These are phyloP conservation scores for Rhinolophus sinicus DNA, from an alignment of 2,113 vertebrate genomes.

Conservation along the genomic window DNA sequence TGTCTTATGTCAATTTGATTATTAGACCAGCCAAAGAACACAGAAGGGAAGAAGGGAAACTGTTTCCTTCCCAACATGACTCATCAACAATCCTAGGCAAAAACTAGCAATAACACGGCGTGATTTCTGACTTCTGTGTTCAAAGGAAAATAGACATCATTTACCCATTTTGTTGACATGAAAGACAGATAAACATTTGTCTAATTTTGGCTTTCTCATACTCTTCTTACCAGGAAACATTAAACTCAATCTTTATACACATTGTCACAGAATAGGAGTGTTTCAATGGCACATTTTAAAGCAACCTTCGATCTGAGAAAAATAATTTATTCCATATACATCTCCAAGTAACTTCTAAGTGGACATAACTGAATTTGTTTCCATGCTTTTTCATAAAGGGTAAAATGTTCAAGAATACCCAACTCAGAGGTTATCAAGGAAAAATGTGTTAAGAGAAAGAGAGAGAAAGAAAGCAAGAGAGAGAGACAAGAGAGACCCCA, in stretches of 20 bases:
- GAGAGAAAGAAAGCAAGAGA: not conserved
- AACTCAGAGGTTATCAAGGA: rapidly evolving
- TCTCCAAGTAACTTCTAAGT: not conserved
- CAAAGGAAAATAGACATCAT: not conserved
- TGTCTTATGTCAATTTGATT: too few species aligned
- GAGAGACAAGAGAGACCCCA: not conserved
- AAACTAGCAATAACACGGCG: rapidly evolving
- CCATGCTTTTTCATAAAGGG: not conserved
- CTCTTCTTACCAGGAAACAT: not conserved
- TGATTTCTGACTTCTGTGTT: not conserved
- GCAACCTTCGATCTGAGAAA: not conserved
- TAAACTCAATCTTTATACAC: not conserved
- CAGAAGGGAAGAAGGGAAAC: not conserved
- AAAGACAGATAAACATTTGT: not conserved
- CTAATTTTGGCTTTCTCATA: not conserved
- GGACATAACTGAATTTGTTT: not conserved
- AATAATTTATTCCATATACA: rapidly evolving
- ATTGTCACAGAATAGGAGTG: too few species aligned
- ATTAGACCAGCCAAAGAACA: not conserved
- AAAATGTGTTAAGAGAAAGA: not conserved
- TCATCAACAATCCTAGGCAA: not conserved
- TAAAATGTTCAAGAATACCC: too few species aligned
- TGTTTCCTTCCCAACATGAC: not conserved
- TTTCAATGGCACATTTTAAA: rapidly evolving
- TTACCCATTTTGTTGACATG: not conserved